Base-by-base conservation (phyloP, 2,113 vertebrate species). In the Chionodraco myersi region DNA sequence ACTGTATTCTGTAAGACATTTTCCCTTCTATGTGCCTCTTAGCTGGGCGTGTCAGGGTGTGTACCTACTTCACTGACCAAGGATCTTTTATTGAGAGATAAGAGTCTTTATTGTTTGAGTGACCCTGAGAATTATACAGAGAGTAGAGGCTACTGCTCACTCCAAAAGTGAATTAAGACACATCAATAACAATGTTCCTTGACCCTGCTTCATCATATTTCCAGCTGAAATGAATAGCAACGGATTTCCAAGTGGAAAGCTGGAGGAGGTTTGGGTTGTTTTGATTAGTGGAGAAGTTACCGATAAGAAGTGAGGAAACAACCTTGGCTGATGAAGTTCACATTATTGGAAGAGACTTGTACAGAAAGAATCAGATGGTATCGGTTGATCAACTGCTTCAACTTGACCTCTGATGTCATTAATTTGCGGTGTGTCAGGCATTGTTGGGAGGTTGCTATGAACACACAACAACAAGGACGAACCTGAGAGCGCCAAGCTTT, bases 61-160 rank as follows among this genome's bases (percentile, higher is more conserved):
- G 79, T 80, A 70, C 70, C 75, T 66, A 60, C 53, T 79, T 77
- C 73, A 61, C 70, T 49, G 56, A 77, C 58, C 15, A 21, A 53
- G 53, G 44, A 72, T 82, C 59, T 44, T 77, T 79, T 84, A 64
- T 82, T 53, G 26, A 10, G 21, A 80, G 87, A 87, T 89, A 91
- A 92, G 77, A 69, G 78, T 18, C 26, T 57, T 70, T 86, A 87
- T 89, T 92, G 88, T 90, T 49, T 89, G 34, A 48, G 6, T 70
- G 76, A 83, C 84, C 88, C 58, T 79, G 83, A 79, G 60, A 68
- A 54, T 49, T 70, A 63, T 21, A 74, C 72, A 48, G 41, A 68
- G 30, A 48, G n/a, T 44, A 64, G 49, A 52, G 30, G 57, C 77
- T 34, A 9, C 34, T 53, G 57, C 56, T 82, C 66, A 57, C 61